Evolutionary conservation across 2,113 vertebrate genomes (phyloP).

Genomic region (Phaethon lepturus): DNA sequence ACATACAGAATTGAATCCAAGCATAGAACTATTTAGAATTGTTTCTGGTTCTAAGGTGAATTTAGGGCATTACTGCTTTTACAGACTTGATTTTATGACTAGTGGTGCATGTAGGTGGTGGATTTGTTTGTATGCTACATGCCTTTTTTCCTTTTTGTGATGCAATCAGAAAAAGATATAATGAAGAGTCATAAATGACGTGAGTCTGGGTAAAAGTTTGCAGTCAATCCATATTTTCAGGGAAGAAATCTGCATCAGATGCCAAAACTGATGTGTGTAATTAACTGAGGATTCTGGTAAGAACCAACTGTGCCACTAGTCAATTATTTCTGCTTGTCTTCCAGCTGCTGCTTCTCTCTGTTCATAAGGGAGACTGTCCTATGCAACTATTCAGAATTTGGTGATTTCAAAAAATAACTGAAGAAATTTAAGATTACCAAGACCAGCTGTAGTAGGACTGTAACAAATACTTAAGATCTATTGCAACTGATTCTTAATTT

Average conservation of each 20-base stretch:
- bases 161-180: conserved; percentile 66
- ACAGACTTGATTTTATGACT: conserved; percentile 20
- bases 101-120: not conserved
- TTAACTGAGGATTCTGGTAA: conserved; percentile 76
- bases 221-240: conserved; percentile 74
- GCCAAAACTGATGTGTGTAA: conserved; percentile 75
- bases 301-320: conserved; percentile 70
- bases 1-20: not conserved
- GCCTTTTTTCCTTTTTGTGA: conserved; percentile 52
- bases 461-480: not conserved
- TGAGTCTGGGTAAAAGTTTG: conserved; percentile 57
- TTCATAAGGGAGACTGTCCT: conserved; percentile 17
- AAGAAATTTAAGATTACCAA: not conserved
- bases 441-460: not conserved
- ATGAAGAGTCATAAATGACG: conserved; percentile 73
- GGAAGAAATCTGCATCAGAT: conserved; percentile 68
- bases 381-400: conserved; percentile 10
- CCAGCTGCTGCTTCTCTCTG: conserved; percentile 68
- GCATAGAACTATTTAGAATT: not conserved
- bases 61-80: not conserved
- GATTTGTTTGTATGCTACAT: conserved; percentile 58
- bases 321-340: conserved; percentile 70
- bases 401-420: not conserved
- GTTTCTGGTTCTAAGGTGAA: not conserved
- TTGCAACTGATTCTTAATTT: not conserved